Base-by-base conservation (phyloP, 2,113 vertebrate genomes). In the Laterallus jamaicensis region DNA sequence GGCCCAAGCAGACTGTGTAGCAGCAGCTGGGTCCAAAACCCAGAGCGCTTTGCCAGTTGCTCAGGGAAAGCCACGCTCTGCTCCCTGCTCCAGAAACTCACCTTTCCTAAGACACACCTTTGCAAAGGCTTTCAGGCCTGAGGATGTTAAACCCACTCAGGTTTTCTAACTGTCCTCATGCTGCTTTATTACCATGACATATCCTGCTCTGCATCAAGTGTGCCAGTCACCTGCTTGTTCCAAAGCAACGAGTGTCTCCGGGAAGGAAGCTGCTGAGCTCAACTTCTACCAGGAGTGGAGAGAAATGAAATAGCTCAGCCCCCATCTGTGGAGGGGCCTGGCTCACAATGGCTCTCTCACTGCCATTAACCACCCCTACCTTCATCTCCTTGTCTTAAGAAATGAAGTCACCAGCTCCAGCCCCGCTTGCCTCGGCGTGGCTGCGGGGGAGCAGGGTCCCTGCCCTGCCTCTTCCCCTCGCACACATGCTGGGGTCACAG, bases 361-460 rank as follows among this genome's bases (percentile, higher is more conserved):
- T 69, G 85, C 76, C 32, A 2, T 29, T 75, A 83, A 29, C 56
- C 20, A 1, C 0, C 0, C 2, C 28, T 11, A 2, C 55, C 8
- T 18, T 5, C 0, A 0, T 28, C 59, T 68, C 82, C 77, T 21
- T 59, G n/a, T 37, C 83, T 58, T 31, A 8, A 88, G 81, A 4
- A 32, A 18, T 85, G 84, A 89, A 55, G 35, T 73, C 86, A 78
- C 7, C 77, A 39, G 55, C 56, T 42, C 4, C 11, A 11, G 59
- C 49, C 58, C 29, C 19, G 0, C 50, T 18, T 2, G 29, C 4
- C 40, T 89, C 29, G 2, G 63, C 22, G 56, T 12, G 1, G 19
- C 52, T 32, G 11, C 2, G 66, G 9, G 52, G 66, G 40, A 15
- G 40, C 10, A 26, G 5, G 16, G 77, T 59, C 88, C 75, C 60